Evolutionary conservation across 2,888 invertebrate genomes (phyloP).

Genomic region (Melanchra persicariae): DNA sequence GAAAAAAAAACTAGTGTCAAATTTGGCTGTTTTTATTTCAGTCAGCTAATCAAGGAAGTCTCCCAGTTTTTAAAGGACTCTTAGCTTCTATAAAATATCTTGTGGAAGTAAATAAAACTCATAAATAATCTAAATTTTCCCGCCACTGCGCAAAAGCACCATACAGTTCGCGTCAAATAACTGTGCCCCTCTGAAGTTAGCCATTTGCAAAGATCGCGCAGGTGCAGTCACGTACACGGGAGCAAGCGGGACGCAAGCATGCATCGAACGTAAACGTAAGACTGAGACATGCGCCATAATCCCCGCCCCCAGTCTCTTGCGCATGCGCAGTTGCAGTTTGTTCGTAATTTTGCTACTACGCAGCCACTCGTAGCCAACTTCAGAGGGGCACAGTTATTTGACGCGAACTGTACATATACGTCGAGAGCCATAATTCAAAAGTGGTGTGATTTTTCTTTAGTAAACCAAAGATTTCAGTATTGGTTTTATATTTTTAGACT

Average conservation of each 20-base stretch:
- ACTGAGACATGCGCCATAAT: no score
- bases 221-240: no score
- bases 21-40: neutral
- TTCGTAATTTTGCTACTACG: no score
- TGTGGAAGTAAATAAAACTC: neutral
- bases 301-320: no score
- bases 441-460: constrained; percentile 72
- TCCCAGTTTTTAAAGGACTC: neutral
- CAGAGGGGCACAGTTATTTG: no score
- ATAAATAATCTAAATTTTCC: constrained; percentile 6
- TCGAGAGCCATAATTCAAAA: constrained; percentile 65
- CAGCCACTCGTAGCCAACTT: no score
- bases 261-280: no score
- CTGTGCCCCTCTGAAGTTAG: no score
- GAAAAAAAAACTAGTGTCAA: neutral
- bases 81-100: neutral
- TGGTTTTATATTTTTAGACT: constrained; percentile 64
- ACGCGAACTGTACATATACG: constrained; percentile 2
- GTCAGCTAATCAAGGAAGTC: neutral
- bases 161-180: no score
- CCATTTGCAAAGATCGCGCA: no score
- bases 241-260: no score
- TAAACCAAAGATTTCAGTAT: constrained; percentile 81
- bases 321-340: no score
- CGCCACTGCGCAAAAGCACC: constrained; percentile 26